phyloP scores from a whole-genome alignment of 2,113 vertebrate species.

The Poecile atricapillus region DNA sequence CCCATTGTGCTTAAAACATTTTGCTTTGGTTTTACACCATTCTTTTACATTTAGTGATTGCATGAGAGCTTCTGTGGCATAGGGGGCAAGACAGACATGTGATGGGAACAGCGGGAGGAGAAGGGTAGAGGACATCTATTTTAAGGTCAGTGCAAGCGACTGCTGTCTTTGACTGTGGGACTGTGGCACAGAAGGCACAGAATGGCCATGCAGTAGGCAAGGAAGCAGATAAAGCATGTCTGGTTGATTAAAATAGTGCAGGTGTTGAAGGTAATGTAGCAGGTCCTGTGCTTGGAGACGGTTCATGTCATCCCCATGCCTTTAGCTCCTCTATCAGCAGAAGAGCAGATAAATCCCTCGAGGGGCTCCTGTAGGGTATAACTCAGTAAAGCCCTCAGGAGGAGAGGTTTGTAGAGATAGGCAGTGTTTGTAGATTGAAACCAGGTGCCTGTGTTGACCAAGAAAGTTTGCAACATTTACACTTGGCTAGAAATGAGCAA shows the following conservation, averaged over 20 bases:
- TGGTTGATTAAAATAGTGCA: slow-evolving; percentile 54
- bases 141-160: background rate
- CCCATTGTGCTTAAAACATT: background rate
- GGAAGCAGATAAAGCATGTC: background rate
- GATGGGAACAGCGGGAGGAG: background rate
- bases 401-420: background rate
- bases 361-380: background rate
- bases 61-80: background rate
- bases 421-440: slow-evolving; percentile 21
- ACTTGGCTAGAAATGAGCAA: background rate
- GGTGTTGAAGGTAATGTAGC: slow-evolving; percentile 21
- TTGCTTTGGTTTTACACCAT: background rate
- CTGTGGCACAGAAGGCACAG: background rate
- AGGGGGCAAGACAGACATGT: background rate
- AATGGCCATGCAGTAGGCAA: background rate
- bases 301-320: background rate
- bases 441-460: background rate
- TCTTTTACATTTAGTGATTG: background rate
- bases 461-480: background rate
- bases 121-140: background rate
- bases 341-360: slow-evolving; percentile 17
- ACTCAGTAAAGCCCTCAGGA: background rate
- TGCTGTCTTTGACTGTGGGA: background rate
- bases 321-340: slow-evolving; percentile 13
- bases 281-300: background rate